Evolutionary conservation across 2,113 vertebrate genomes (phyloP), one percentile per base, ranked within the genome.

Genomic region (Gadus macrocephalus): DNA sequence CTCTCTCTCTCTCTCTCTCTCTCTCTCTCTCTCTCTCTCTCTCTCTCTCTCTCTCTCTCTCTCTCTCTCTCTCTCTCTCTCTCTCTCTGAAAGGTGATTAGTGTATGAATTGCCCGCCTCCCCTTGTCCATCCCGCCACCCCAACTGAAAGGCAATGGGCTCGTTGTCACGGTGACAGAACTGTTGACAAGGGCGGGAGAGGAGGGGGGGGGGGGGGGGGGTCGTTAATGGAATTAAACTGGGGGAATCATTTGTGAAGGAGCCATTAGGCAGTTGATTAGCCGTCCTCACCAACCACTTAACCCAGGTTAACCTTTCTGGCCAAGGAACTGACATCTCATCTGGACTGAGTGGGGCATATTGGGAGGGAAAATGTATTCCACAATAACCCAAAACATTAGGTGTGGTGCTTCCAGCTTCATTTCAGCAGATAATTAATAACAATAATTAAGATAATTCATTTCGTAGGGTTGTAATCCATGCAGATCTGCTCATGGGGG

Each of bases 181-280:
- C 17, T 64, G 15, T 64, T 31, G 62, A 31, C 5, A 49, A 14
- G 42, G 42, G 42, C 11, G 42, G 8, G 42, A 49, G 8, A 49
- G 42, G 42, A 1, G 42, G 42, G 5, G 14, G 25, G 25, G 15
- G 38, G 15, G 38, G 22, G 15, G 56, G 19, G 17, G 9, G 71
- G n/a, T 17, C n/a, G 2, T 58, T 70, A 64, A 74, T 78, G 49
- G 66, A 59, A 70, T 78, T 73, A 70, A n/a, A 38, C 22, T 17
- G 19, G 49, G 55, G 55, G 59, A 70, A 63, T 67, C 58, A 67
- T 64, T 5, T 19, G 16, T 15, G 61, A 64, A 61, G 15, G 64
- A 60, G 16, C 53, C 15, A 58, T 14, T 27, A 59, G 5, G 9
- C 60, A 35, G 35, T 22, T 64, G 49, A 69, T 64, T 58, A 68